Percentiles rank a stretch among this genome's conserved stretches.
These are phyloP conservation scores for Ctenodactylus gundi DNA, from an alignment of 2,113 vertebrate genomes.

Conservation along the genomic window DNA sequence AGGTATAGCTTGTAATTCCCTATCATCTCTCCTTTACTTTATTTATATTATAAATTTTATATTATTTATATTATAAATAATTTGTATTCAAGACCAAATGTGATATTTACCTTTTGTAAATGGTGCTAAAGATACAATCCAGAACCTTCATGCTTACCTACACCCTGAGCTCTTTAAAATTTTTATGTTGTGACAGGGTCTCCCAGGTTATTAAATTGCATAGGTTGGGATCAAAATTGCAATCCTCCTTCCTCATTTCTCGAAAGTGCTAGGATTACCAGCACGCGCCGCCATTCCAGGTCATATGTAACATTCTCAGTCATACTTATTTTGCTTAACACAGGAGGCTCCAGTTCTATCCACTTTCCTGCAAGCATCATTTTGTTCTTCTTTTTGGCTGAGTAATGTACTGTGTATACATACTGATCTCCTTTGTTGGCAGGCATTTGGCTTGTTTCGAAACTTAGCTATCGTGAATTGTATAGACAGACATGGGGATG, in stretches of 20 bases:
- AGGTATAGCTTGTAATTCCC: not conserved
- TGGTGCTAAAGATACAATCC: too few relatives aligned
- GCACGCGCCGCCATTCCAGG: too few relatives aligned
- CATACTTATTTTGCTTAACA: not conserved
- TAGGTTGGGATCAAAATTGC: too few relatives aligned
- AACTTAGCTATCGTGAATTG: not conserved
- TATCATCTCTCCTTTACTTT: not conserved
- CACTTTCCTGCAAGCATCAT: not conserved
- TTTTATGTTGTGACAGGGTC: too few relatives aligned
- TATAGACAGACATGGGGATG: too few relatives aligned
- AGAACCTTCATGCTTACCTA: too few relatives aligned
- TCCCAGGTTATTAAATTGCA: too few relatives aligned
- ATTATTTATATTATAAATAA: not conserved
- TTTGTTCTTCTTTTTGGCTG: not conserved
- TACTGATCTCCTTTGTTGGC: not conserved
- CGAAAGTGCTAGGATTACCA: too few relatives aligned
- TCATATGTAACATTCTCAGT: too few relatives aligned
- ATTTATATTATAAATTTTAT: not conserved
- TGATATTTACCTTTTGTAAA: not conserved
- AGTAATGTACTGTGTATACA: too few relatives aligned
- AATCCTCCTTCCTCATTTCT: too few relatives aligned
- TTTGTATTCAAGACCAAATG: not conserved
- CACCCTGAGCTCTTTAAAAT: too few relatives aligned
- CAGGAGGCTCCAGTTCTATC: not conserved
- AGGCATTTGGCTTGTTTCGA: not conserved